Evolutionary conservation across 1,140 invertebrate genomes (phyloP), one percentile per base, ranked within the genome.

Genomic region (Drosophila willistoni): DNA sequence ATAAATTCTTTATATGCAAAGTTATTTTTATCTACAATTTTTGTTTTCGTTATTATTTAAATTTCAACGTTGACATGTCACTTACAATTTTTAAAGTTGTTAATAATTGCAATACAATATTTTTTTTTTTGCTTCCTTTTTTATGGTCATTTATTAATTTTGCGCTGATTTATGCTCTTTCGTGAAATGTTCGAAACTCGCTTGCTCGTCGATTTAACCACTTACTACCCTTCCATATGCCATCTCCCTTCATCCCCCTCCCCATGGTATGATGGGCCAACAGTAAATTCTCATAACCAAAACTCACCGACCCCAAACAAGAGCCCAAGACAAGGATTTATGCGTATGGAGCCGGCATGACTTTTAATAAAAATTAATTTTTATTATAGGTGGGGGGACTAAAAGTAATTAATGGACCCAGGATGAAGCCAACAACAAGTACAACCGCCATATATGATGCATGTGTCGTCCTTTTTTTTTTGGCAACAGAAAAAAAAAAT

Each of bases 341-440:
- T 86, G 79, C 79, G 71, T 57, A 56, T 64, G 73, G 54, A 60
- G 83, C 76, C 44, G 44, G 66, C 67, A 77, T 83, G 83, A 86
- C 83, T 86, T 86, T 86, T 86, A 86, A 86, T 86, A 86, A 87
- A 87, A 86, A 86, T 86, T 86, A 86, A 86, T 86, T 86, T 87
- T 86, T 86, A 86, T 86, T 86, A 87, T 79, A 72, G 79, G 29
- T 7, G 29, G 44, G 44, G 17, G 44, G 44, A 55, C 79, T 83
- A 87, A 86, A 86, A 86, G 83, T 86, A 86, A 86, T 86, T 86
- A 86, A 86, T 86, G 83, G 83, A 86, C 76, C 79, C 73, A 61
- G 33, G 14, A 36, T 22, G 14, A 9, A 51, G 7, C 44, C 44
- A 51, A 47, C 51, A 76, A 29, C 59, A 60, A 63, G 62, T 69